Base-by-base conservation (phyloP, 2,797 vertebrate species). In the Syngnathus rostellatus region DNA sequence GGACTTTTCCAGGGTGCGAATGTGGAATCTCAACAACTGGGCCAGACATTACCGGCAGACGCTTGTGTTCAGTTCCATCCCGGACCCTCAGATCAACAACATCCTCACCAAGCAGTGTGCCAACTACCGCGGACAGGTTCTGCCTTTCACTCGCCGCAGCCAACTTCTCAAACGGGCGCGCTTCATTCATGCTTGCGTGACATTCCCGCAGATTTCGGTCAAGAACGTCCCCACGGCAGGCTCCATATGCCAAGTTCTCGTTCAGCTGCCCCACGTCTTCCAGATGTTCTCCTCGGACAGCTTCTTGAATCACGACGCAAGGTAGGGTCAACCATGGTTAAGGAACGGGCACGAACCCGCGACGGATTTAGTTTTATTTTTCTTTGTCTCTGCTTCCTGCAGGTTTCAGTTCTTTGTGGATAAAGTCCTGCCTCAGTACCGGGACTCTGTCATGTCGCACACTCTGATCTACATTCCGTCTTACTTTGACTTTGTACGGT, bases 241-340 rank as follows among this genome's bases (percentile, higher is more conserved):
- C 12, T 96, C 93, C 70, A 96, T 99, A 80, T 94, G 92, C 78
- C 97, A 93, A 0, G 92, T 99, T 55, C 67, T 95, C 76, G 93
- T 94, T 65, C 97, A 99, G 87, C 90, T 99, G 73, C 97, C 96
- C 19, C 97, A 99, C 0, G 93, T 98, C 59, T 98, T 99, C 77
- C 94, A 95, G 84, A 92, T 93, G 78, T 88, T 98, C 59, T 86
- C 92, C 48, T 85, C 88, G 1, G 89, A 93, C 75, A 94, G 81
- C 75, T 82, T 92, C 43, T 74, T 91, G 68, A 90, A 94, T 23
- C 87, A 94, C 3, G 93, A 99, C 43, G 74, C 90, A 62, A 94
- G 97, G 96, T 97, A 87, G 81, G 70, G 1, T 63, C 19, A 37
- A 7, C 46, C 19, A 6, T 46, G 2, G 25, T 31, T 31, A 31